Conservation (phyloP, 53 echinoderm and acorn worm species). For the Hippasteria phrygiana region DNA sequence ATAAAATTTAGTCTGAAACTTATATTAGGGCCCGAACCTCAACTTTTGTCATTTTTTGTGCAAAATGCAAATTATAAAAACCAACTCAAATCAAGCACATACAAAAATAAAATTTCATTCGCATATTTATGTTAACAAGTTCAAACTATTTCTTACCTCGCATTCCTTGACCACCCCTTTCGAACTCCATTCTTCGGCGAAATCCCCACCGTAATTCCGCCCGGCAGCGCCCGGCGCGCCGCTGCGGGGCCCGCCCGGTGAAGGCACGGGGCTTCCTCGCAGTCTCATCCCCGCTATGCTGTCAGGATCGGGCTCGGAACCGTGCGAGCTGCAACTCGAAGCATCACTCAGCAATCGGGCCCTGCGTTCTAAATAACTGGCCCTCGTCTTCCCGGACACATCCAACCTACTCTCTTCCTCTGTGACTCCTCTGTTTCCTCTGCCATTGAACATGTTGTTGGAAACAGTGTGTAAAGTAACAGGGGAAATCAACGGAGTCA, state of each 20-base stretch:
- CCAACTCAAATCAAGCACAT: too few relatives aligned
- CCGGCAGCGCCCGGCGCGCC: slow-evolving; percentile 7
- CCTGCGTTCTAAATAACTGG: slow-evolving; percentile 39
- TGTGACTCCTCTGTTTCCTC: slow-evolving; percentile 47
- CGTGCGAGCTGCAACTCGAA: slow-evolving; percentile 12
- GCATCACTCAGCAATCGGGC: slow-evolving; percentile 56
- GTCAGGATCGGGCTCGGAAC: slow-evolving; percentile 57
- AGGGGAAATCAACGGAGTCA: slow-evolving; percentile 6
- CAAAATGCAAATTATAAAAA: too few relatives aligned
- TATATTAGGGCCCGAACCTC: too few relatives aligned
- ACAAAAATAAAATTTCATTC: too few relatives aligned
- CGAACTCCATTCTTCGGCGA: slow-evolving; percentile 55
- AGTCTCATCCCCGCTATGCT: slow-evolving; percentile 65
- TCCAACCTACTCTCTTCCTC: slow-evolving; percentile 56
- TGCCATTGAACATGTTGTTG: slow-evolving; percentile 33
- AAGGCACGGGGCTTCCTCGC: slow-evolving; percentile 57
- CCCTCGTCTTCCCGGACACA: slow-evolving; percentile 12
- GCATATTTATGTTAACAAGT: too few relatives aligned
- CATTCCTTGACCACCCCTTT: slow-evolving; percentile 46
- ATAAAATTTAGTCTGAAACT: too few relatives aligned
- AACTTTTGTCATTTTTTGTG: too few relatives aligned
- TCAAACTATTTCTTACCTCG: slow-evolving; percentile 58
- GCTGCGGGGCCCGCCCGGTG: slow-evolving; percentile 49
- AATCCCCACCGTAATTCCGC: slow-evolving; percentile 26
- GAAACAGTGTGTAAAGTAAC: background rate